These are phyloP conservation scores for Trialeurodes vaporariorum DNA, from an alignment of 1,140 invertebrate genomes.

Conservation along the genomic window DNA sequence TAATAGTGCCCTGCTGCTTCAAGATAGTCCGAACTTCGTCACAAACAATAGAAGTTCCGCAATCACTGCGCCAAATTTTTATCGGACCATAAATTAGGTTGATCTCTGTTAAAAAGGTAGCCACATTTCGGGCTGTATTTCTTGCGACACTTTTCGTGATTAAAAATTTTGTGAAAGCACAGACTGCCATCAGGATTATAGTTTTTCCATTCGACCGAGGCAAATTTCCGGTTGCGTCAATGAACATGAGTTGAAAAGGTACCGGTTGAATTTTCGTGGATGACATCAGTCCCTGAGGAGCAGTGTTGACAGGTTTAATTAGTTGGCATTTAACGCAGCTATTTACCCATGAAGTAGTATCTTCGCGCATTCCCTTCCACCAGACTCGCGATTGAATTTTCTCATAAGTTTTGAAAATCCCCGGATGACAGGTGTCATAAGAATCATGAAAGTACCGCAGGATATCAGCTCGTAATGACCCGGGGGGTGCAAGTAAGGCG, in stretches of 20 bases:
- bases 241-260: background rate
- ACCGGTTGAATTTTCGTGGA: background rate
- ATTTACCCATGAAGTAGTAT: background rate
- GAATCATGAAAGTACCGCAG: background rate
- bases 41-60: background rate
- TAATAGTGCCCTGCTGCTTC: background rate
- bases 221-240: background rate
- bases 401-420: background rate
- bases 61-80: background rate
- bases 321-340: background rate
- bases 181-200: background rate
- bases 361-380: background rate
- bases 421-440: background rate
- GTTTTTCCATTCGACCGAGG: background rate
- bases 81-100: background rate
- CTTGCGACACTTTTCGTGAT: background rate
- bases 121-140: background rate
- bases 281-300: background rate
- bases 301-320: background rate
- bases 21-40: background rate
- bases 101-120: background rate
- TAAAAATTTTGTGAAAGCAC: background rate
- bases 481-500: background rate
- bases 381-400: background rate
- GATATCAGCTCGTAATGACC: background rate